Percentiles rank a stretch among this genome's conserved stretches.
These are phyloP conservation scores for Geopemphigus sp. DNA, from an alignment of 1,140 invertebrate species.

Conservation along the genomic window DNA sequence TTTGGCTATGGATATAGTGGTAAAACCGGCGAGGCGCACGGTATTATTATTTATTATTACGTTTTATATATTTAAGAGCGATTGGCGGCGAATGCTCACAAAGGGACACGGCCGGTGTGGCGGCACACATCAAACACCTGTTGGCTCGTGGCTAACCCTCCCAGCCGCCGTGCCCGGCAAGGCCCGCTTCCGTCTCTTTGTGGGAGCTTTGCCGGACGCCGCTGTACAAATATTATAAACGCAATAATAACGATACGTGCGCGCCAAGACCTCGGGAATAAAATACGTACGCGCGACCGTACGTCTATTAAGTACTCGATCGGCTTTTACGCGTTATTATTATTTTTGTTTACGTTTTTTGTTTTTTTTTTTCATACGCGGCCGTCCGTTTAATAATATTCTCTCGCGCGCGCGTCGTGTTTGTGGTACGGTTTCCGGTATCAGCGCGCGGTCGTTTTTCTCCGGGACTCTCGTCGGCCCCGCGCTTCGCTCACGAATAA, in stretches of 20 bases:
- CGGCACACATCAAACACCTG: constrained; percentile 45
- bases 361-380: too few relatives aligned
- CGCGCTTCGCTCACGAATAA: too few relatives aligned
- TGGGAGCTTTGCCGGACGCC: constrained; percentile 39
- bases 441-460: too few relatives aligned
- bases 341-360: too few relatives aligned
- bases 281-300: too few relatives aligned
- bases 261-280: not conserved
- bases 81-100: constrained; percentile 30
- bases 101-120: constrained; percentile 9
- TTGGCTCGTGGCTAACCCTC: constrained; percentile 49
- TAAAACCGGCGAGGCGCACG: constrained; percentile 39
- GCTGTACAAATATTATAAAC: not conserved
- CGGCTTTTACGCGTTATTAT: too few relatives aligned
- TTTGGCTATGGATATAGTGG: not conserved
- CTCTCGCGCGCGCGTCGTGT: too few relatives aligned
- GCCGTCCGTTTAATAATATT: too few relatives aligned
- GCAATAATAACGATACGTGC: not conserved
- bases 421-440: too few relatives aligned
- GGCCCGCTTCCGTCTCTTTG: constrained; percentile 27
- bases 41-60: not conserved
- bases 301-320: too few relatives aligned
- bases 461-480: too few relatives aligned
- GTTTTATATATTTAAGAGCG: constrained; percentile 18
- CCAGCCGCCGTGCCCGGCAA: not conserved